Base-by-base conservation (phyloP, 2,113 vertebrate species). In the Dromas ardeola region DNA sequence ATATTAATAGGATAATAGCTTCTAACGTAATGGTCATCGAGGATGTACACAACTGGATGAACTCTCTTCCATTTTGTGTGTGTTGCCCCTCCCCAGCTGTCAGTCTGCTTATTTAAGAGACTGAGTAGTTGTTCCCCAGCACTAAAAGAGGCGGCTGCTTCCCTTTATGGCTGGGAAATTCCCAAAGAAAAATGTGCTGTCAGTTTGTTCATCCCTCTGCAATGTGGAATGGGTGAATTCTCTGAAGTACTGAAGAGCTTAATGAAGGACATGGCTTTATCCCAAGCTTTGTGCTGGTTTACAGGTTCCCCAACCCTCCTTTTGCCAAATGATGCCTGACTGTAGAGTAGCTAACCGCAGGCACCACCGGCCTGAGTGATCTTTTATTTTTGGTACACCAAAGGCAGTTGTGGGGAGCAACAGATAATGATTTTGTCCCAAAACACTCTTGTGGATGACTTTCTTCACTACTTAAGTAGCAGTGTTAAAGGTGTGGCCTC, bases 151-250 rank as follows among this genome's bases (percentile, higher is more conserved):
- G 34, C 6, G 16, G 21, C 61, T 86, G 69, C 80, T 92, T 92
- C 97, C 83, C 86, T 96, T 95, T 95, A 92, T 52, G 95, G 88
- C 80, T 89, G 95, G 86, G 92, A 81, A 95, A 65, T 83, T 83
- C 92, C 88, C 83, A 19, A 59, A 70, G 86, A 56, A 86, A 88
- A 91, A 83, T 5, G 11, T 16, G 32, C 72, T 52, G 65, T 94
- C 4, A 0, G 32, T 83, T 71, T 91, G 81, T 70, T 94, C 84
- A 84, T 92, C 63, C 67, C 62, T 88, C 73, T 82, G 85, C 87
- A 62, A 47, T 72, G 84, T n/a, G 43, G 30, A 91, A 25, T 11
- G 73, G 50, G 55, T 34, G 80, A 90, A 47, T 88, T 87, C 74
- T 84, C 70, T 82, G 66, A 52, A 58, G 69, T 38, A 12, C 47